Conservation (phyloP, 2,113 vertebrate species). For the Nesospiza acunhae region DNA sequence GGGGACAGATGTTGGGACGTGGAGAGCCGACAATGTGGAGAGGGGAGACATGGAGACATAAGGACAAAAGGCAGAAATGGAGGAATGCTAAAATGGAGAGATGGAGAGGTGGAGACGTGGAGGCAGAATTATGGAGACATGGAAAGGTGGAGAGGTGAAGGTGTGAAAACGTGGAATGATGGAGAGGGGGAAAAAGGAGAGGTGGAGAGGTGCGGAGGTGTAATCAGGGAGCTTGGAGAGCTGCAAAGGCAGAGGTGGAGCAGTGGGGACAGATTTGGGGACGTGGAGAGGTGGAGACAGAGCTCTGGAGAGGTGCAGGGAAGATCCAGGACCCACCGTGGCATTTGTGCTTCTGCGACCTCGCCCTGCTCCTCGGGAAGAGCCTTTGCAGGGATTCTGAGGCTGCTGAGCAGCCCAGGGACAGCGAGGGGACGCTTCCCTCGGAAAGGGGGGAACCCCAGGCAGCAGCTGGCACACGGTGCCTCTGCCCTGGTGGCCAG, state of each 20-base stretch:
- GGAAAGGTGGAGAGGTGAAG: background rate
- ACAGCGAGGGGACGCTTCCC: fast-evolving
- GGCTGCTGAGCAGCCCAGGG: background rate
- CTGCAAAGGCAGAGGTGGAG: background rate
- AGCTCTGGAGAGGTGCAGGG: background rate
- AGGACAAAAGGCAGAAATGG: too few species aligned
- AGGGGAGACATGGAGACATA: too few species aligned
- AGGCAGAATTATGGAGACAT: too few species aligned
- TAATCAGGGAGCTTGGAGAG: background rate
- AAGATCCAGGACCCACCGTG: background rate
- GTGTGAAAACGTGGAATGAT: background rate
- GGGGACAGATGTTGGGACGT: fast-evolving
- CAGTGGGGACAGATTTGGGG: background rate
- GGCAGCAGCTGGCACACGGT: background rate
- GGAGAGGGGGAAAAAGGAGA: background rate
- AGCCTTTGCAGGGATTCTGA: background rate
- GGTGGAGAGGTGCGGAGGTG: too few species aligned
- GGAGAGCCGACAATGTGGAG: background rate
- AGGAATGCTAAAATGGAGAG: too few species aligned
- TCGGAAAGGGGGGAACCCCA: background rate
- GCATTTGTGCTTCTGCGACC: background rate
- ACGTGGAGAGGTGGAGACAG: background rate
- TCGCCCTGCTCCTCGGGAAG: background rate
- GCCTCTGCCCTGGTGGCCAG: background rate
- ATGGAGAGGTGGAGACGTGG: background rate